These are phyloP conservation scores for Geodia barretti DNA, from an alignment of 37 sponge, comb jelly and placozoan genomes.

Conservation along the genomic window DNA sequence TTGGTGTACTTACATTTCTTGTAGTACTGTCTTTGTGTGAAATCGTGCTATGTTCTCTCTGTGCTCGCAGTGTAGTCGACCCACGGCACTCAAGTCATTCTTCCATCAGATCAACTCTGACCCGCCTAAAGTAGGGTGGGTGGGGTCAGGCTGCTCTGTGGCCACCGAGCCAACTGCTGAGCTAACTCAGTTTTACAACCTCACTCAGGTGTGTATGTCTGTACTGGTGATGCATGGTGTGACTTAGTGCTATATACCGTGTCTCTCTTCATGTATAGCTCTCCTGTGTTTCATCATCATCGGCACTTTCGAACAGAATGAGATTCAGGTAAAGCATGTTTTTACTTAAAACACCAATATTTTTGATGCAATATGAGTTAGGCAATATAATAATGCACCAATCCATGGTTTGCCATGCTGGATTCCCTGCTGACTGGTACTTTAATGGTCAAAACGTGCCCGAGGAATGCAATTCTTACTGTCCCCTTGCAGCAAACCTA, in stretches of 20 bases:
- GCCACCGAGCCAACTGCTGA: slow-evolving; percentile 41
- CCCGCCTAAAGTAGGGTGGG: neutral
- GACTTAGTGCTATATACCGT: neutral
- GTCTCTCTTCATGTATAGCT: slow-evolving; percentile 9
- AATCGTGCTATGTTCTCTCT: no score
- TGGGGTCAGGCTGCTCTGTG: slow-evolving; percentile 24
- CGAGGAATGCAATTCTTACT: no score
- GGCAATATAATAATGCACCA: no score
- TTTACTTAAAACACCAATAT: neutral
- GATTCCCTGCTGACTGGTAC: no score
- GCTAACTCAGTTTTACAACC: slow-evolving; percentile 18
- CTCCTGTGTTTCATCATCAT: slow-evolving; percentile 35
- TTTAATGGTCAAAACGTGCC: no score
- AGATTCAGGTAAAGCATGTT: neutral
- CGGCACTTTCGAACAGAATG: neutral
- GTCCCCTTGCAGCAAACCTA: no score
- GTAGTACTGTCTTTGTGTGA: no score
- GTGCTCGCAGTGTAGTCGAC: slow-evolving; percentile 5
- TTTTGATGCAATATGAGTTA: no score
- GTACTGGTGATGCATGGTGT: neutral
- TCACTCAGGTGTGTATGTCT: slow-evolving; percentile 11
- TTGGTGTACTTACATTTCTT: no score
- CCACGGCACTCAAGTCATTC: slow-evolving; percentile 3
- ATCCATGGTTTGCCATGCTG: no score
- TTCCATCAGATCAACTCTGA: slow-evolving; percentile 13